Percentiles rank a stretch among this genome's conserved stretches.
Evolutionary conservation across 2,113 vertebrate species (phyloP).

Genomic region (Brachyhypopomus occidentalis): DNA sequence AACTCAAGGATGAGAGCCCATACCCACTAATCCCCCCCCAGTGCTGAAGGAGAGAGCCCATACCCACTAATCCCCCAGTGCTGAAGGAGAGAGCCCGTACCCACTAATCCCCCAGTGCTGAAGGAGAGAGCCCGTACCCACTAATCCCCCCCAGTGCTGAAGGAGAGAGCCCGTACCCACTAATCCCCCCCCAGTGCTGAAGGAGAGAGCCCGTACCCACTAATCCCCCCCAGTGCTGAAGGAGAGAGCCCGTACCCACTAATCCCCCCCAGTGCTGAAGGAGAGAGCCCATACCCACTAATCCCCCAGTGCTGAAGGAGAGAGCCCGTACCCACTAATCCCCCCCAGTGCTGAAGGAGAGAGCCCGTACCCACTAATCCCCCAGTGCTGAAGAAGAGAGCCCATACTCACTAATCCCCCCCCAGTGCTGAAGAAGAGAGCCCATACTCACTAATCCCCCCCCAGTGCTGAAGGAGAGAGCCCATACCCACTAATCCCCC

Average conservation of each 20-base stretch:
- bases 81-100: background rate
- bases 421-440: background rate
- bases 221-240: background rate
- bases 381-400: background rate
- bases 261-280: background rate
- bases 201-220: background rate
- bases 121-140: background rate
- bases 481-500: no score
- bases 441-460: no score
- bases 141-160: background rate
- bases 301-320: background rate
- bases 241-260: background rate
- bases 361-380: no score
- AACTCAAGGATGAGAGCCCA: background rate
- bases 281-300: background rate
- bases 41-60: background rate
- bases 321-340: no score
- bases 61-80: no score
- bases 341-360: background rate
- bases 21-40: no score
- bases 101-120: no score
- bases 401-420: no score
- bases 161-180: background rate
- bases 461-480: background rate
- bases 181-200: background rate